Evolutionary conservation across 2,888 invertebrate species (phyloP), one percentile per base, ranked within the genome.

Genomic region (Drosophila mayaguana): DNA sequence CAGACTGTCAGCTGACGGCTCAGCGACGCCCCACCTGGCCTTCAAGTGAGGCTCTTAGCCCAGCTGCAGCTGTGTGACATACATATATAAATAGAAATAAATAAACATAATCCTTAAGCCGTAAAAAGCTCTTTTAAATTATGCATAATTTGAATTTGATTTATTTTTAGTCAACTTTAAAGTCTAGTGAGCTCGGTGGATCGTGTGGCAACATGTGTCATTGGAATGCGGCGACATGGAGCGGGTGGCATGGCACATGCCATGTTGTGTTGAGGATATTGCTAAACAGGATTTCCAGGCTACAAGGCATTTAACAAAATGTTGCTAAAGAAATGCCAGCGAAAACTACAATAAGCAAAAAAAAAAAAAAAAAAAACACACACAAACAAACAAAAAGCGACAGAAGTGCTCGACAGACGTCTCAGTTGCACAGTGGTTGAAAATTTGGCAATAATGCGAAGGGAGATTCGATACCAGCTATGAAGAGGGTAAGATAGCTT

Each of bases 201-300:
- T 28, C 50, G 67, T 61, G 61, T 50, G 45, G 65, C 69, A 72
- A 64, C 62, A 76, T 77, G 73, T 77, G 73, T 68, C 18, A 38
- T 54, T 66, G 20, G 45, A 53, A 34, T 18, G 45, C 22, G 45
- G n/a, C 34, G 34, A 36, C 12, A 18, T 12, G 34, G 25, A 0
- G 7, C 5, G 16, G 34, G 0, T 12, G 57, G 43, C n/a, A 20
- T 9, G 25, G 72, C 68, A 54, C 64, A 53, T 68, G 70, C 59
- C 77, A 75, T 78, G 72, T 75, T 78, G 69, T 82, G 70, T 50
- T 65, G 45, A 62, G 85, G 76, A 88, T 83, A 78, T 86, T 81
- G 81, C 78, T 76, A 86, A 86, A 86, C 88, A 88, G 88, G 83
- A 87, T 78, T 86, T 87, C 73, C 86, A 86, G 80, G 83, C 83